A percentile compares a stretch with the other conserved stretches of the same genome.
Evolutionary conservation across 2,113 vertebrate genomes (phyloP).

Genomic region (Hystrix cristata): DNA sequence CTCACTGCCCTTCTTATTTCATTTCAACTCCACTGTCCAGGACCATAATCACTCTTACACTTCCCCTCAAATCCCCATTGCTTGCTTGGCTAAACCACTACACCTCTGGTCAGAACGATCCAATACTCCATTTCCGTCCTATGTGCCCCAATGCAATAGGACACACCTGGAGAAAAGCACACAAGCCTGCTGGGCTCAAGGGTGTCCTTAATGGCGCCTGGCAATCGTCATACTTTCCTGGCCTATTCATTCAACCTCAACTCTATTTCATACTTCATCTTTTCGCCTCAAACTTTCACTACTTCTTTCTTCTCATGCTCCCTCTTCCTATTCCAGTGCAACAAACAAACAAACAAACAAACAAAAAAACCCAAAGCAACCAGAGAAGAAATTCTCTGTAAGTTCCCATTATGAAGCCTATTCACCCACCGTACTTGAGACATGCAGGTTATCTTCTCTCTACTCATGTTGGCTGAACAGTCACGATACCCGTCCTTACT

Average conservation of each 20-base stretch:
- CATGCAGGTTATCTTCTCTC: not conserved
- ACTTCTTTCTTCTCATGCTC: not conserved
- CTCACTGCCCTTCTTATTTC: not conserved
- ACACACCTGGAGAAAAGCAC: not conserved
- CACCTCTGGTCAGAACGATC: not conserved
- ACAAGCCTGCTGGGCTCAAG: slow-evolving; percentile 6
- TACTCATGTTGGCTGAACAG: not conserved
- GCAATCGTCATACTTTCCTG: not conserved
- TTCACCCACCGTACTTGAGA: not conserved
- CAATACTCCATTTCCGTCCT: not conserved
- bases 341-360: not conserved
- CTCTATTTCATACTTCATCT: not conserved
- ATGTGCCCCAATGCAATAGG: not conserved
- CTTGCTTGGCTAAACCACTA: not conserved
- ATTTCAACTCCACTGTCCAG: not conserved
- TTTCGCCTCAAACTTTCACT: not conserved
- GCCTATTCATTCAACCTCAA: not conserved
- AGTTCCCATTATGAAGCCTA: not conserved
- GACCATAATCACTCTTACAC: not conserved
- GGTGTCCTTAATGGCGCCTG: not conserved
- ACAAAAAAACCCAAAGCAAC: not conserved
- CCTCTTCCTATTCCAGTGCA: not conserved
- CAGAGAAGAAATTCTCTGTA: not conserved
- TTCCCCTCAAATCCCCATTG: not conserved
- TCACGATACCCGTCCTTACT: not conserved